These are phyloP conservation scores for Octodon degus DNA, from an alignment of 2,113 vertebrate species.

Conservation along the genomic window DNA sequence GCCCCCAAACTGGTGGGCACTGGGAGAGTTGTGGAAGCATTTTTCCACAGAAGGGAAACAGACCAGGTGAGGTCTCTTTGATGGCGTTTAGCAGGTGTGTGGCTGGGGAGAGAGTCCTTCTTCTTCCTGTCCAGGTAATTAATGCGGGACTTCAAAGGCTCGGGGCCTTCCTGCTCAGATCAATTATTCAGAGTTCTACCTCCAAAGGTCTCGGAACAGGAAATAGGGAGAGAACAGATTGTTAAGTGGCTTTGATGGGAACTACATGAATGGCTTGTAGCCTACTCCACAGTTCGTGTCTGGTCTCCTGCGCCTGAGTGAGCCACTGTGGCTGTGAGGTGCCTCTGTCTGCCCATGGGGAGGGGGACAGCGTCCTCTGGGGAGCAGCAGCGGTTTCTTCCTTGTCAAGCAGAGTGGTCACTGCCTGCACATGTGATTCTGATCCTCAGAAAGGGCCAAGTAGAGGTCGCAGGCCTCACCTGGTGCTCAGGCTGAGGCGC, in stretches of 20 bases:
- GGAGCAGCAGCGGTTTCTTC: background rate
- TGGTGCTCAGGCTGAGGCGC: rapidly evolving
- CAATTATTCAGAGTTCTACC: conserved; percentile 55
- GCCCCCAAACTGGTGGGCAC: rapidly evolving
- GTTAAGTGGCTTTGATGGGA: conserved; percentile 55
- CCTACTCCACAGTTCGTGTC: rapidly evolving
- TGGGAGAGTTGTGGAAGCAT: background rate
- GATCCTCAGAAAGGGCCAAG: background rate
- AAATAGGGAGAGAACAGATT: background rate
- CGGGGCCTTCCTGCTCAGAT: conserved; percentile 52
- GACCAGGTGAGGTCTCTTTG: background rate
- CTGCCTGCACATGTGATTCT: rapidly evolving
- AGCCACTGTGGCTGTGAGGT: rapidly evolving
- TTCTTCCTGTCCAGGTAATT: conserved; percentile 66
- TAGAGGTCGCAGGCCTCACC: background rate
- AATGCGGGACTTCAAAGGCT: conserved; percentile 52
- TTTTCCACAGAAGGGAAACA: background rate
- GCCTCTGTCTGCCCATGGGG: rapidly evolving
- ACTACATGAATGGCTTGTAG: conserved; percentile 16
- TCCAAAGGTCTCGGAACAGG: conserved; percentile 50
- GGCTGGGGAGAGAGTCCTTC: background rate
- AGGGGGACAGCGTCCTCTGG: rapidly evolving
- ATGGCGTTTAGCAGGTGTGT: background rate
- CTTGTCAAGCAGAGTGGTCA: background rate
- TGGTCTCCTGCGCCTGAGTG: rapidly evolving